Conservation (phyloP, 2,888 invertebrate species). For the Andrena bucephala region DNA sequence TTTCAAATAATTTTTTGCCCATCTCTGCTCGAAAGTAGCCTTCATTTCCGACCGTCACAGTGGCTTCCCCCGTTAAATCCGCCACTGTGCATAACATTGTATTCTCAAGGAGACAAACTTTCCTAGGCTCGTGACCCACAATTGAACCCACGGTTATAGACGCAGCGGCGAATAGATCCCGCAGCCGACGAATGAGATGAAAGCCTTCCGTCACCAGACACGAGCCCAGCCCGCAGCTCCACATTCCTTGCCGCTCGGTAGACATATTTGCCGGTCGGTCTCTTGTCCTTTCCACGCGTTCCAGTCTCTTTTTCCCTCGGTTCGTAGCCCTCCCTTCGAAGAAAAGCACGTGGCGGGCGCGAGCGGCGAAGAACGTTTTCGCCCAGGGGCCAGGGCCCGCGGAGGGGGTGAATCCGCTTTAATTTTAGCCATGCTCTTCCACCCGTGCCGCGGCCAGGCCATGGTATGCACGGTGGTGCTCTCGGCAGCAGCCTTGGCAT, state of each 20-base stretch:
- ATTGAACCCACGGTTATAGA: not conserved
- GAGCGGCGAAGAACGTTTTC: slow-evolving; percentile 70
- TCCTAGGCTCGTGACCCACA: not conserved
- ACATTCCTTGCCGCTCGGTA: slow-evolving; percentile 1
- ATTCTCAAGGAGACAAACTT: not conserved
- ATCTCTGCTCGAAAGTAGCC: too few relatives aligned
- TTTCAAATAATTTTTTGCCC: too few relatives aligned
- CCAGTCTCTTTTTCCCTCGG: not conserved
- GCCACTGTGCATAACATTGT: not conserved
- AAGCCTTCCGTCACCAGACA: not conserved
- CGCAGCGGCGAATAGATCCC: not conserved
- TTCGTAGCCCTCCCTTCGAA: slow-evolving; percentile 40
- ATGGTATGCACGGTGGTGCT: slow-evolving; percentile 79
- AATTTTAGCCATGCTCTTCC: slow-evolving; percentile 81
- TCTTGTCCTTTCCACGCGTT: slow-evolving; percentile 24
- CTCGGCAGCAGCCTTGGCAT: slow-evolving; percentile 83
- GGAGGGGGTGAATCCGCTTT: slow-evolving; percentile 80
- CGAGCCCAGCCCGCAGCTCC: slow-evolving; percentile 21
- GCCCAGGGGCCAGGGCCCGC: slow-evolving; percentile 63
- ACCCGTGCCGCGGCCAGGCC: slow-evolving; percentile 79
- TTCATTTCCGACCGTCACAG: too few relatives aligned
- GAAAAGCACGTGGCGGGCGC: slow-evolving; percentile 73
- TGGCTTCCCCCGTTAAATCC: too few relatives aligned
- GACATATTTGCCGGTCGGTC: slow-evolving; percentile 30
- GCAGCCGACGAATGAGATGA: not conserved